These are phyloP conservation scores for Drosophila punjabiensis DNA, from an alignment of 1,140 invertebrate species.

Conservation along the genomic window DNA sequence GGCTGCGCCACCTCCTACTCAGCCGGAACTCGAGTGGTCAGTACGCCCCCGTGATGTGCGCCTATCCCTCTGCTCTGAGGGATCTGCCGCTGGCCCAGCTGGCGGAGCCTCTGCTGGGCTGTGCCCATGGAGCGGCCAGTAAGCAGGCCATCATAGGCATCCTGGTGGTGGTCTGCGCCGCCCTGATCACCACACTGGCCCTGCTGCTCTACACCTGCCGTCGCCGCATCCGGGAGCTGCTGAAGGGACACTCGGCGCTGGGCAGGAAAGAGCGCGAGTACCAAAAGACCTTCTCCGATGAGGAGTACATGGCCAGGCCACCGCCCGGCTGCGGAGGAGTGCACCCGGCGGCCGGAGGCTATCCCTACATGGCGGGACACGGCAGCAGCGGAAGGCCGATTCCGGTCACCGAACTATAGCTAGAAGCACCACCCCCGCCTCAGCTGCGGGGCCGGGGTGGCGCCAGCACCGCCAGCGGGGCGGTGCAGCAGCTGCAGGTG, in stretches of 20 bases:
- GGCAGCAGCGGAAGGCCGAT: constrained; percentile 89
- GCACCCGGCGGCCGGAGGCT: constrained; percentile 49
- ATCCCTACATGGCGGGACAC: constrained; percentile 46
- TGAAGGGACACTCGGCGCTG: constrained; percentile 92
- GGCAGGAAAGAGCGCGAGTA: constrained; percentile 94
- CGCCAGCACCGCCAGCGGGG: constrained; percentile 33
- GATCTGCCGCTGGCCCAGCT: constrained; percentile 90
- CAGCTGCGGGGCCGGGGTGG: constrained; percentile 81
- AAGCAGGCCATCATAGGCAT: constrained; percentile 93
- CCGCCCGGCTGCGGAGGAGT: constrained; percentile 57
- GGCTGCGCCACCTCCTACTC: constrained; percentile 91
- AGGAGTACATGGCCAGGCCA: constrained; percentile 91
- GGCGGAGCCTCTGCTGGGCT: constrained; percentile 91
- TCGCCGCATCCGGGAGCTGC: constrained; percentile 90
- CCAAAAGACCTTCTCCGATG: constrained; percentile 94
- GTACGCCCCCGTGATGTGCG: constrained; percentile 88
- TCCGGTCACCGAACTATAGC: constrained; percentile 96
- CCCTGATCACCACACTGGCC: constrained; percentile 89
- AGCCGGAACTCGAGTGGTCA: constrained; percentile 88
- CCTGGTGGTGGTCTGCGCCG: constrained; percentile 89
- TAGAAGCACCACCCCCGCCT: constrained; percentile 88
- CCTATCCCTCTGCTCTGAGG: constrained; percentile 89
- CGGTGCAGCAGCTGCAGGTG: constrained; percentile 78
- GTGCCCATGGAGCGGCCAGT: constrained; percentile 89
- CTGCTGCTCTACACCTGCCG: constrained; percentile 92